Conservation (phyloP, 2,888 invertebrate genomes). For the Petrolisthes manimaculis region DNA sequence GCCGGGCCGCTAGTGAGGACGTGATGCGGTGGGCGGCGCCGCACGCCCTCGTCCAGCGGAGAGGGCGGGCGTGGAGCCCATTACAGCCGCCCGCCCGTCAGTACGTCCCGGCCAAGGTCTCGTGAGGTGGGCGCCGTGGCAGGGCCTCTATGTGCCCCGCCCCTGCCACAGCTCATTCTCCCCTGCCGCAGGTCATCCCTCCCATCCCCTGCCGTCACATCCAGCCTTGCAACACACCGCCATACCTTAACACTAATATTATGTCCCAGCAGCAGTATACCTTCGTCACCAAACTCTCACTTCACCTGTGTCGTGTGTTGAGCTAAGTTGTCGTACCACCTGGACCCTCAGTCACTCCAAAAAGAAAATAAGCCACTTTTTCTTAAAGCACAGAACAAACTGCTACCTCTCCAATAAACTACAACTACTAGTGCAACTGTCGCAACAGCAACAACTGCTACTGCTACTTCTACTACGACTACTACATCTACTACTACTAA, state of each 20-base stretch:
- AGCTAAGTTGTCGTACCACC: no score
- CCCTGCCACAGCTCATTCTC: not conserved
- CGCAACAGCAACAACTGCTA: no score
- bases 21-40: slow-evolving; percentile 54
- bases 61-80: slow-evolving; percentile 59
- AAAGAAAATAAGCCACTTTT: no score
- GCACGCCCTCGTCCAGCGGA: slow-evolving; percentile 55
- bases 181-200: slow-evolving; percentile 8
- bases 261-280: not conserved
- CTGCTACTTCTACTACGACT: no score
- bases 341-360: no score
- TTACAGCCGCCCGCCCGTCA: slow-evolving; percentile 53
- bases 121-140: slow-evolving; percentile 49
- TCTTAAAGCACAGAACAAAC: no score
- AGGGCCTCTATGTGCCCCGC: slow-evolving; percentile 10
- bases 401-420: no score
- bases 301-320: no score
- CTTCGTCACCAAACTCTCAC: no score
- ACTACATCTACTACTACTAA: no score
- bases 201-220: not conserved
- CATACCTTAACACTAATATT: not conserved
- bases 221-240: not conserved
- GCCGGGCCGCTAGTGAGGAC: slow-evolving; percentile 44
- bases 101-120: slow-evolving; percentile 53
- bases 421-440: no score